phyloP scores from a whole-genome alignment of 2,113 vertebrate species.

The Vulpes vulpes region DNA sequence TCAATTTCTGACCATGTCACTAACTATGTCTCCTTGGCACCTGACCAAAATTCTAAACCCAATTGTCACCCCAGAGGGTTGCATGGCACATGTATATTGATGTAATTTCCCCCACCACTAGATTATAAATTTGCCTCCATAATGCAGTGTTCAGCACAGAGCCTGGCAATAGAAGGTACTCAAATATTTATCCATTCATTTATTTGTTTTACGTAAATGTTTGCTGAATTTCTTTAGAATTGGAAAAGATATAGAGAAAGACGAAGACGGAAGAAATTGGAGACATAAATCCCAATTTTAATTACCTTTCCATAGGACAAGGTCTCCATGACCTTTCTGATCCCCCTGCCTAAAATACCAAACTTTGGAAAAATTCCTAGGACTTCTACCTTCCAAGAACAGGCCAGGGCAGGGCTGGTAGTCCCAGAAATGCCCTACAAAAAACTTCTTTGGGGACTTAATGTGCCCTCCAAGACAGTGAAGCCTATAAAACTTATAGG shows the following conservation, averaged over 20 bases:
- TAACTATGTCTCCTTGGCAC: neutral
- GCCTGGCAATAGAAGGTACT: neutral
- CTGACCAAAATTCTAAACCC: neutral
- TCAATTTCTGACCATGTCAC: neutral
- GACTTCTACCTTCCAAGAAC: constrained; percentile 55
- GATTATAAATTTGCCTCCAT: neutral
- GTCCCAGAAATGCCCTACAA: constrained; percentile 60
- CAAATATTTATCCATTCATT: neutral
- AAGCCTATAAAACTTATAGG: constrained; percentile 48
- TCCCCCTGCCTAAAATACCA: neutral
- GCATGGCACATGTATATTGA: neutral
- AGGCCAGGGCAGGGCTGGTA: neutral
- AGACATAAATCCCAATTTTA: constrained; percentile 1
- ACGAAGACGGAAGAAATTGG: neutral
- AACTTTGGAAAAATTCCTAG: constrained; percentile 47
- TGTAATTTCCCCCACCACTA: neutral
- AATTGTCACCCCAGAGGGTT: neutral
- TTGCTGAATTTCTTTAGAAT: neutral
- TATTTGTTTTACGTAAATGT: constrained; percentile 23
- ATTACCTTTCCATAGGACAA: constrained; percentile 18
- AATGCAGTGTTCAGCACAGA: neutral
- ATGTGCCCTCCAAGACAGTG: constrained; percentile 71
- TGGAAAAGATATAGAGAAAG: neutral
- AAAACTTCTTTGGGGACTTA: constrained; percentile 70
- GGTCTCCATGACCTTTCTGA: neutral